Evolutionary conservation across 2,113 vertebrate species (phyloP), one percentile per base, ranked within the genome.

Genomic region (Paramisgurnus dabryanus): DNA sequence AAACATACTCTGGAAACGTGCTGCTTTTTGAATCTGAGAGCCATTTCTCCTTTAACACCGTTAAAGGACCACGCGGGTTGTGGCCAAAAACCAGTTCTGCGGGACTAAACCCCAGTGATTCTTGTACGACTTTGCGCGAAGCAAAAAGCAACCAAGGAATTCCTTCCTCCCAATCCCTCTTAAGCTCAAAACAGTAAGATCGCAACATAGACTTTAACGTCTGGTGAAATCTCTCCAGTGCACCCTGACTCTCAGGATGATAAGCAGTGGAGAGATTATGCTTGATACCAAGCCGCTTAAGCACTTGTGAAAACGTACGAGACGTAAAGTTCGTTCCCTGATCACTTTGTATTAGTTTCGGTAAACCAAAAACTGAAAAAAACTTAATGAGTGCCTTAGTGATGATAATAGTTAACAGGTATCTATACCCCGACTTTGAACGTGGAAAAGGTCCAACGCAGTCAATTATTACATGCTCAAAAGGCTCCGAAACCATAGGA

Each of bases 131-230:
- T 50, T 80, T n/a, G 3, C n/a, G 1, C 3, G 47, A 27, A 65
- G 47, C 55, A 41, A 64, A 71, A n/a, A 65, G n/a, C 11, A 55
- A 5, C 49, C 40, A 43, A 3, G 18, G 40, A 6, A 64, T 1
- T 8, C 58, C 73, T 3, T 64, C 73, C 6, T 64, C 60, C 73
- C 58, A 76, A 11, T 76, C 73, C 34, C 4, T 15, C 4, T 34
- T 60, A 0, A 47, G 10, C 9, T 63, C 57, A 22, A 53, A 39
- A 22, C 27, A 76, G 12, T 81, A 43, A 0, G 66, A 57, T 15
- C 18, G 41, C 41, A 68, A 10, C 72, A 69, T 55, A 41, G 41
- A 17, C 17, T 64, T 63, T 18, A 76, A n/a, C 34, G 68, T 70
- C 27, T 70, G 68, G 22, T 70, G 34, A 50, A 39, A 79, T 22